Evolutionary conservation across 2,797 vertebrate genomes (phyloP).

Genomic region (Loriculus beryllinus): DNA sequence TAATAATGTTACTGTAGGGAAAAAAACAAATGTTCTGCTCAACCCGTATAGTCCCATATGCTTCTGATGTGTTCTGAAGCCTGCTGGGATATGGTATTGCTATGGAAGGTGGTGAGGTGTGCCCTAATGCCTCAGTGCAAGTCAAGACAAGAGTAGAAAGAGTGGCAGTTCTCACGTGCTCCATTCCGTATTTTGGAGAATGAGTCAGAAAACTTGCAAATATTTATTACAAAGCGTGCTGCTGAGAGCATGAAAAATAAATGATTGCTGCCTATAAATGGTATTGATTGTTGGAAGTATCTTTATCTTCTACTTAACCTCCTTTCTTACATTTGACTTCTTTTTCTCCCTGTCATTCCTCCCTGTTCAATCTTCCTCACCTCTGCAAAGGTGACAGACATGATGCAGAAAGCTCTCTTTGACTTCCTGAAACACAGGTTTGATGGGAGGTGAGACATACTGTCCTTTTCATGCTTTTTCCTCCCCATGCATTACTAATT

Average conservation of each 20-base stretch:
- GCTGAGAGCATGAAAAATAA: background rate
- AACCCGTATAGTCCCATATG: fast-evolving
- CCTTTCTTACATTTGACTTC: conserved; percentile 66
- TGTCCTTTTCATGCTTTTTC: conserved; percentile 63
- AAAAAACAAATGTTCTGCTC: background rate
- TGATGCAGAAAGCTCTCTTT: conserved; percentile 99
- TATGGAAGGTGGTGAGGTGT: background rate
- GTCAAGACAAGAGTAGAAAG: background rate
- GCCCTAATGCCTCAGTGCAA: background rate
- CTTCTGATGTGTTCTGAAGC: background rate
- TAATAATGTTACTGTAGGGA: background rate
- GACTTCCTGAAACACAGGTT: conserved; percentile 99
- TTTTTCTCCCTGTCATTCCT: conserved; percentile 60
- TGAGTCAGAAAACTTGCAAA: background rate
- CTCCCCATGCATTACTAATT: background rate
- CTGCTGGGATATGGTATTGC: background rate
- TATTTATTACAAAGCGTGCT: background rate
- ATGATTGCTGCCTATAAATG: background rate
- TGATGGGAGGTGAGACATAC: conserved; percentile 92
- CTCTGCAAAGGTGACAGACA: conserved; percentile 92
- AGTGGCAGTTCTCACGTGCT: background rate
- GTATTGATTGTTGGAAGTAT: background rate
- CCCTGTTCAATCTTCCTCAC: conserved; percentile 65
- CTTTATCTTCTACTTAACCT: conserved; percentile 46
- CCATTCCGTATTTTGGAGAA: background rate